Evolutionary conservation across 2,113 vertebrate genomes (phyloP).

Genomic region (Pseudonaja textilis): DNA sequence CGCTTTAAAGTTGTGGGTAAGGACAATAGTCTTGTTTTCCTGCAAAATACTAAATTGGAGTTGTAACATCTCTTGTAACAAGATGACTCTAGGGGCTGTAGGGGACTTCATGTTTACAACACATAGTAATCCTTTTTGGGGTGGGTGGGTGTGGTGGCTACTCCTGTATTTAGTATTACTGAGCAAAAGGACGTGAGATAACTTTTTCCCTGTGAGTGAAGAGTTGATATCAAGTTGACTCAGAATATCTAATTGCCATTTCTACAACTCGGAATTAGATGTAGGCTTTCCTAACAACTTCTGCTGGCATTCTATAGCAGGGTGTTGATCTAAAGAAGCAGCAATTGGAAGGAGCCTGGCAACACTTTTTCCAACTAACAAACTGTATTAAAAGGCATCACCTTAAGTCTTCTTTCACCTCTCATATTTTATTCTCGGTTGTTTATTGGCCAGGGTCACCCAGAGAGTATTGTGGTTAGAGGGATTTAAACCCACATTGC

Average conservation of each 20-base stretch:
- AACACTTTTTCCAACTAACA: not conserved
- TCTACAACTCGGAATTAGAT: not conserved
- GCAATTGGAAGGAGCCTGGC: not conserved
- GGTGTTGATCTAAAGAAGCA: not conserved
- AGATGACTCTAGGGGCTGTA: not conserved
- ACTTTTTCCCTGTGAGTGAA: not conserved
- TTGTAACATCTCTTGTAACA: not conserved
- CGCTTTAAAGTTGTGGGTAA: slow-evolving; percentile 66
- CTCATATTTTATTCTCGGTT: not conserved
- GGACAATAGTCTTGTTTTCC: not conserved
- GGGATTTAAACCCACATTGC: not conserved
- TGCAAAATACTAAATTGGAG: not conserved
- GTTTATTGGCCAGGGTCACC: not conserved
- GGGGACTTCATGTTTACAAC: not conserved
- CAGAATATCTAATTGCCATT: not conserved
- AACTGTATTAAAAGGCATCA: not conserved
- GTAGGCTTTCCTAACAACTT: not conserved
- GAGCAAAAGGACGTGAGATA: not conserved
- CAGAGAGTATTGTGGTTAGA: not conserved
- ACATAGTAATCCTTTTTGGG: not conserved
- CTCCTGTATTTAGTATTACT: too few species aligned
- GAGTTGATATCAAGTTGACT: not conserved
- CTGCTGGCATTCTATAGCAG: not conserved
- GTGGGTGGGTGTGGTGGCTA: not conserved
- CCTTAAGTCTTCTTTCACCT: not conserved